Evolutionary conservation across 2,113 vertebrate species (phyloP), one percentile per base, ranked within the genome.

Genomic region (Nestor notabilis): DNA sequence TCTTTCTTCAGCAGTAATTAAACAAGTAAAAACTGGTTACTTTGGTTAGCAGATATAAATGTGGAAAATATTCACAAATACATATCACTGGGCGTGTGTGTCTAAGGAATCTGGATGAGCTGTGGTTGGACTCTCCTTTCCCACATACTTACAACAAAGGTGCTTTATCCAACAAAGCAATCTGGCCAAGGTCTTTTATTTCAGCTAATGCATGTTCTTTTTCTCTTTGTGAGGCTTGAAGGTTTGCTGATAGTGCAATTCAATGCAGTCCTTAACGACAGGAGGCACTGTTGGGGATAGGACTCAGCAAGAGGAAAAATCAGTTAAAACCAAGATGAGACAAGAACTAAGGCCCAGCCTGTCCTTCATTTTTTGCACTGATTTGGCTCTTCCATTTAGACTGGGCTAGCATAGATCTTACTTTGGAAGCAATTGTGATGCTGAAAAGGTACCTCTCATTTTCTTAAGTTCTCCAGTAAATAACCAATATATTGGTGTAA

Each of bases 1-100:
- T 97, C 93, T 93, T 87, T 92, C 97, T 97, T 78, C 31, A 11
- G 94, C 91, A 66, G 87, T 93, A 96, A 92, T 95, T 95, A 96
- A 96, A 94, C 98, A 96, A 97, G 97, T 97, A 92, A 97, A 97
- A 96, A 96, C 97, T 93, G 94, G 97, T 78, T 96, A 81, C 96
- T 95, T 95, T 78, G 89, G 97, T 93, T 94, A 92, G 93, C 94
- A 85, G 95, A 23, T 76, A 97, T 86, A 96, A 95, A 93, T 53
- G 87, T 93, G 97, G 97, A 97, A 96, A 95, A 89, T 52, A 91
- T 85, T 87, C 95, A 78, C 91, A 81, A 63, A 88, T 93, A 49
- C 58, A 78, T 90, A 95, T 85, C 50, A 72, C 94, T 96, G 85
- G 87, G 98, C 4, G 95, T 83, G 97, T 96, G 92, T 94, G 87